phyloP scores from a whole-genome alignment of 2,797 vertebrate genomes.

The Bovichtus diacanthus region DNA sequence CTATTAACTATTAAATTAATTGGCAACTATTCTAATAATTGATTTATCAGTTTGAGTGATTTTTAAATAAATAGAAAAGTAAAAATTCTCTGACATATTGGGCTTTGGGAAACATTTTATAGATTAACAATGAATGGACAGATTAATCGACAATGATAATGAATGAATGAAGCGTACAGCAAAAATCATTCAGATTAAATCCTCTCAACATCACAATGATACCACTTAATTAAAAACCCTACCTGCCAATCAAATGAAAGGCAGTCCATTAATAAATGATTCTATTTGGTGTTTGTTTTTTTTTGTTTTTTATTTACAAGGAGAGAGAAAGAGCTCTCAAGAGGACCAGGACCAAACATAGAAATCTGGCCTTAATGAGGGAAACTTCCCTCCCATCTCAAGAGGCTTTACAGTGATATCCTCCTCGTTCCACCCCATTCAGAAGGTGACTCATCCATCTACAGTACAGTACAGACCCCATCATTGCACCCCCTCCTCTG shows the following conservation, averaged over 20 bases:
- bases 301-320: conserved; percentile 6
- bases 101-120: too few relatives aligned
- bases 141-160: too few relatives aligned
- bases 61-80: too few relatives aligned
- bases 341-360: conserved; percentile 23
- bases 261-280: background rate
- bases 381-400: conserved; percentile 47
- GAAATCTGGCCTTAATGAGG: conserved; percentile 21
- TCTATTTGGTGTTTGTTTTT: background rate
- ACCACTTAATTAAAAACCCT: conserved; percentile 14
- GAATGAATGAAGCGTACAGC: too few relatives aligned
- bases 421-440: conserved; percentile 48
- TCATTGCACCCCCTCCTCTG: background rate
- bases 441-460: conserved; percentile 74
- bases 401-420: conserved; percentile 56
- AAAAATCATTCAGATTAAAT: too few relatives aligned
- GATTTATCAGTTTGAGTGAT: too few relatives aligned
- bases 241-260: conserved; percentile 2
- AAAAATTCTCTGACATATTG: too few relatives aligned
- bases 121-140: too few relatives aligned
- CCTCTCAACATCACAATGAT: background rate
- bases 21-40: too few relatives aligned
- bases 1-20: too few relatives aligned
- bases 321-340: background rate
- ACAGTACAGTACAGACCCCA: conserved; percentile 22